Evolutionary conservation across 2,113 vertebrate genomes (phyloP).

Genomic region (Xiphophorus hellerii): DNA sequence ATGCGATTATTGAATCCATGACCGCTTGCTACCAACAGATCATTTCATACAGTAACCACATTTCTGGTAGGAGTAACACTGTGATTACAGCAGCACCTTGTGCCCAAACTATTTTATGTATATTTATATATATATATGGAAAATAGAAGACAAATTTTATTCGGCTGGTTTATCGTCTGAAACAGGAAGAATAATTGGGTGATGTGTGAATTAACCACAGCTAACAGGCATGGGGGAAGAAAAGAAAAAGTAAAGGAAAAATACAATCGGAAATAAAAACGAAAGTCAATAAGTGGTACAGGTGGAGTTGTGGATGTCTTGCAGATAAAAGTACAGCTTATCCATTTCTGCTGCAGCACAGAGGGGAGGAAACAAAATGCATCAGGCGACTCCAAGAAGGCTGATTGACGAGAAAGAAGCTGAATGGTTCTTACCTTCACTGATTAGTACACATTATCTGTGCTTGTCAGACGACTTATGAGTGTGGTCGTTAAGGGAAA

Average conservation of each 20-base stretch:
- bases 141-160: slow-evolving; percentile 19
- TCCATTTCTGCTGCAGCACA: slow-evolving; percentile 55
- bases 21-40: slow-evolving; percentile 41
- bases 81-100: slow-evolving; percentile 79
- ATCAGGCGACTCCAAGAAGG: slow-evolving; percentile 1
- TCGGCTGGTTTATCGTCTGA: slow-evolving; percentile 83
- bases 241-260: slow-evolving; percentile 61
- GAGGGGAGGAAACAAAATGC: neutral
- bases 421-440: slow-evolving; percentile 61
- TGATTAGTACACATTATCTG: slow-evolving; percentile 74
- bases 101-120: slow-evolving; percentile 43
- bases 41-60: slow-evolving; percentile 85
- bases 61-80: slow-evolving; percentile 74
- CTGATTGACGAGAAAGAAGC: neutral
- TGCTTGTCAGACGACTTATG: slow-evolving; percentile 81
- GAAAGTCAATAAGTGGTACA: slow-evolving; percentile 28
- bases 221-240: slow-evolving; percentile 76
- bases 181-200: slow-evolving; percentile 81
- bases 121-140: neutral
- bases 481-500: slow-evolving; percentile 67
- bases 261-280: slow-evolving; percentile 42
- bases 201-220: slow-evolving; percentile 82
- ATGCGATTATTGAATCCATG: slow-evolving; percentile 66
- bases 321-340: slow-evolving; percentile 65
- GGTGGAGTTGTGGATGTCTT: slow-evolving; percentile 45